Conservation (phyloP, 2,113 vertebrate genomes). For the Syrmaticus mikado region DNA sequence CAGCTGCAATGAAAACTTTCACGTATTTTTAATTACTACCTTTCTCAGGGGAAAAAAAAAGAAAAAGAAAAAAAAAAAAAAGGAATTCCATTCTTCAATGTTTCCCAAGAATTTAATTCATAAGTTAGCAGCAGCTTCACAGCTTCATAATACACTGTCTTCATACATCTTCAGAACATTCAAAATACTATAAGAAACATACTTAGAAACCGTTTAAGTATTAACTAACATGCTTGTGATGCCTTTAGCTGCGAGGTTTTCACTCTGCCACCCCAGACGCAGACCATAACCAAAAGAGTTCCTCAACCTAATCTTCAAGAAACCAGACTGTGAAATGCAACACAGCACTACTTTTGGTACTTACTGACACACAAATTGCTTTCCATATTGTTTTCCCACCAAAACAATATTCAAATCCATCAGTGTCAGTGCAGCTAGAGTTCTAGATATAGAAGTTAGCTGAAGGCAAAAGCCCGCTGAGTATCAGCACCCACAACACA, state of each 20-base stretch:
- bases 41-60: neutral
- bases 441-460: neutral
- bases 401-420: neutral
- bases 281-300: neutral
- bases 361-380: neutral
- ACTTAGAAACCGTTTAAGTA: no score
- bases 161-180: neutral
- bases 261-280: neutral
- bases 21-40: neutral
- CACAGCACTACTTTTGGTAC: neutral
- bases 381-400: neutral
- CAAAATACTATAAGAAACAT: neutral
- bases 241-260: neutral
- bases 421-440: neutral
- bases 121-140: neutral
- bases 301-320: neutral
- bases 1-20: neutral
- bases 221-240: neutral
- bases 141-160: neutral
- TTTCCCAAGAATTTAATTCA: neutral
- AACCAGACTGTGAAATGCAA: neutral
- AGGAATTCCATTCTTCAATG: neutral
- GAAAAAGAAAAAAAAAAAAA: neutral
- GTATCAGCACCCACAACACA: neutral
- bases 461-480: neutral